Base-by-base conservation (phyloP, 2,888 invertebrate genomes). In the Parnassius mnemosyne region DNA sequence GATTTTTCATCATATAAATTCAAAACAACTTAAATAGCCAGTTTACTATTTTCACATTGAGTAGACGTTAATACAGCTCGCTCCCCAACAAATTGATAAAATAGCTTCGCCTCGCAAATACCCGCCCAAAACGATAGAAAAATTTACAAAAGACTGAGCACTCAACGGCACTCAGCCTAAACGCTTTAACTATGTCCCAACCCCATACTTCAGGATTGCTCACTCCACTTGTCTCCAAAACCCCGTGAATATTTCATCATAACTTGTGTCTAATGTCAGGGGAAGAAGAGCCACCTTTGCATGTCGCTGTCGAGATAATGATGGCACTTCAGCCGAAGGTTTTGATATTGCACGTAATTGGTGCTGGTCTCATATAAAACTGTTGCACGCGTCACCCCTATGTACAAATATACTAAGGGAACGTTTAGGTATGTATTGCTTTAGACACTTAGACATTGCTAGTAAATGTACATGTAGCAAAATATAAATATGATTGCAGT, bases 221-320 rank as follows among this genome's bases (percentile, higher is more conserved):
- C 90, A 90, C 88, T 89, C 88, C 85, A 90, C 90, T 90, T 89
- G 84, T 91, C 90, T 91, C 89, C 90, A 84, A 88, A 90, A 89
- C 84, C 84, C 83, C 84, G 80, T 84, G 76, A 85, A 82, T 77
- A 77, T 81, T 81, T 81, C 76, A 84, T 72, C 75, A 83, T 75
- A 89, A 79, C 87, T 77, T 86, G 74, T 77, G 76, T 83, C 80
- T 75, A 84, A 83, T 78, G 65, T 64, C 69, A 65, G 70, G 73
- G 76, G 67, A 67, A 68, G 77, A 87, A 81, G 83, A 74, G 78
- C 78, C 74, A 82, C 72, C 75, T 83, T 86, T 41, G 75, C 77
- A 65, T 84, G 79, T 69, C 66, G 65, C 61, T 49, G 57, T 66
- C 82, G 77, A 86, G 91, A 90, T 91, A 90, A 91, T 90, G 90